Evolutionary conservation across 2,113 vertebrate species (phyloP).

Genomic region (Ranitomeya imitator): DNA sequence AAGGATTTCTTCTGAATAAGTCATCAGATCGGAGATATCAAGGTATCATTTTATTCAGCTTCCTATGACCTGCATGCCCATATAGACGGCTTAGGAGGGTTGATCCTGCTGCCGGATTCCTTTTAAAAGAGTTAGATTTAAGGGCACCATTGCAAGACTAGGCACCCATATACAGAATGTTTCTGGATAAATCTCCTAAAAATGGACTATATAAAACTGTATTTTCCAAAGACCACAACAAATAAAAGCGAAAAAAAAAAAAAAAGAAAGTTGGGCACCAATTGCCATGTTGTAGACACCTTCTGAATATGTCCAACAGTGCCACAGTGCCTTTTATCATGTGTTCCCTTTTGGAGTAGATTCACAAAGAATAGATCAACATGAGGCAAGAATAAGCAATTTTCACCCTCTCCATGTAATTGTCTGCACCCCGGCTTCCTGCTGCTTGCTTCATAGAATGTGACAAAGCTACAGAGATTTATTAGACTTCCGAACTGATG

Average conservation of each 20-base stretch:
- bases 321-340: neutral
- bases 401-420: constrained; percentile 11
- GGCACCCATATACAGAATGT: too few relatives aligned
- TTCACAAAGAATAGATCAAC: neutral
- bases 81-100: too few relatives aligned
- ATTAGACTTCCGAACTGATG: constrained; percentile 1
- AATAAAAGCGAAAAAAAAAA: neutral
- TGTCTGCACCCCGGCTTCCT: constrained; percentile 17
- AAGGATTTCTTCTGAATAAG: too few relatives aligned
- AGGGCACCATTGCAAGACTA: too few relatives aligned
- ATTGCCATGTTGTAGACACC: neutral
- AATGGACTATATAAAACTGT: too few relatives aligned
- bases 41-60: too few relatives aligned
- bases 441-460: constrained; percentile 33
- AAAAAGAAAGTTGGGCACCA: neutral
- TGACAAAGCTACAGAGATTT: neutral
- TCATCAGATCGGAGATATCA: too few relatives aligned
- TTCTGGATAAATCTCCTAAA: too few relatives aligned
- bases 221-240: too few relatives aligned
- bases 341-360: neutral
- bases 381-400: neutral
- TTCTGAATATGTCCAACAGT: neutral
- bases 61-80: too few relatives aligned
- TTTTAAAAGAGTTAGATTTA: too few relatives aligned
- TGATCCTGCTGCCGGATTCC: too few relatives aligned